Base-by-base conservation (phyloP, 2,797 vertebrate genomes). In the Poecilia gillii region DNA sequence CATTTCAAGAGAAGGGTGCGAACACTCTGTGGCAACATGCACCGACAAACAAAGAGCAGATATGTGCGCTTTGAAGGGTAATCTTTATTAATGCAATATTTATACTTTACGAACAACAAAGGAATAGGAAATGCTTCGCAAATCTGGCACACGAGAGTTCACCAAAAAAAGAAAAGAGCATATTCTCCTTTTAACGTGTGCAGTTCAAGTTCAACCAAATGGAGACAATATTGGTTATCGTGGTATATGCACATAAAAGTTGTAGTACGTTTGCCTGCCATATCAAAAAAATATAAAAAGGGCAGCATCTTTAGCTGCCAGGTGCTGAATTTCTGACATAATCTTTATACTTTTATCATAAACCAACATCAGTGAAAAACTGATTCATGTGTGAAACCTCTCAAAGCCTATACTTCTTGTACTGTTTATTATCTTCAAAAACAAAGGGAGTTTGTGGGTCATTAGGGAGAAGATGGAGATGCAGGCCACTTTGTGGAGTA, bases 271-370 rank as follows among this genome's bases (percentile, higher is more conserved):
- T 89, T 90, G 90, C 91, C 94, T 94, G 94, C 93, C 94, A 95
- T 95, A 94, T 95, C 93, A 88, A 88, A 94, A 91, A 93, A 92
- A 89, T 87, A 84, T 13, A 47, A 72, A 93, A 93, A 87, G 49
- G 93, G 93, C 87, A 53, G 94, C 92, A 80, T 85, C 85, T 90
- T 88, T 74, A 90, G 95, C 95, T 96, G 86, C 94, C 93, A 95
- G 96, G 96, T 96, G 96, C 96, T 96, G 94, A 95, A 93, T 94
- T 94, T 92, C 92, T 92, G 88, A 95, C 93, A 94, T 94, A 87
- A 93, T 94, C 93, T 94, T 95, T 92, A 92, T 94, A 94, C 89
- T 89, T 72, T 93, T 92, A 94, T 92, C 94, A 94, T 92, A 91
- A 87, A 94, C 93, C 92, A 92, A 94, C 68, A 93, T 94, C 89